Percentiles rank a stretch among this genome's conserved stretches.
These are phyloP conservation scores for Ormyrus nitidulus DNA, from an alignment of 2,888 invertebrate genomes.

Conservation along the genomic window DNA sequence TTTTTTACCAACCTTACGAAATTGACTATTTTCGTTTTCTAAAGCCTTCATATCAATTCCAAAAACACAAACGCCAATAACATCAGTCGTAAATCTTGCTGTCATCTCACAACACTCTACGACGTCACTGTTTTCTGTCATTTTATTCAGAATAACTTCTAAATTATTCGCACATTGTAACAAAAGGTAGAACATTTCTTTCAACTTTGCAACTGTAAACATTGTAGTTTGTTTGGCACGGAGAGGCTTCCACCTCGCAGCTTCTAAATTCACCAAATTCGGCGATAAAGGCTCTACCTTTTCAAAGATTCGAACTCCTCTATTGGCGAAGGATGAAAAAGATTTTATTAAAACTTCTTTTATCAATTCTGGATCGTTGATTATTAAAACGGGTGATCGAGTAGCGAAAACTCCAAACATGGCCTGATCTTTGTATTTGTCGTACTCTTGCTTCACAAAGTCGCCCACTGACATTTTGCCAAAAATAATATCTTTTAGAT, in stretches of 20 bases:
- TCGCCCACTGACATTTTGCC: slow-evolving; percentile 69
- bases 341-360: slow-evolving; percentile 64
- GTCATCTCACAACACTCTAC: slow-evolving; percentile 69
- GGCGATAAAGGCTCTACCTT: slow-evolving; percentile 69
- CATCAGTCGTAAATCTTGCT: slow-evolving; percentile 75
- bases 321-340: slow-evolving; percentile 62
- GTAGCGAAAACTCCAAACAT: slow-evolving; percentile 61
- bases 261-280: slow-evolving; percentile 71
- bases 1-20: slow-evolving; percentile 70
- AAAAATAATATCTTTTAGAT: slow-evolving; percentile 70
- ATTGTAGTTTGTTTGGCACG: slow-evolving; percentile 75
- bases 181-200: slow-evolving; percentile 75
- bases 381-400: slow-evolving; percentile 59
- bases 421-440: slow-evolving; percentile 56
- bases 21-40: slow-evolving; percentile 69
- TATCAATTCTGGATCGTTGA: slow-evolving; percentile 63
- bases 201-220: slow-evolving; percentile 77
- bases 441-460: slow-evolving; percentile 69
- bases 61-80: slow-evolving; percentile 75
- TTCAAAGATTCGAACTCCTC: slow-evolving; percentile 58
- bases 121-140: slow-evolving; percentile 55
- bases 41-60: slow-evolving; percentile 74
- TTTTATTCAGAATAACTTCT: slow-evolving; percentile 63
- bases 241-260: slow-evolving; percentile 74
- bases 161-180: slow-evolving; percentile 70